Base-by-base conservation (phyloP, 2,113 vertebrate genomes). In the Corythornis madagascariensis region DNA sequence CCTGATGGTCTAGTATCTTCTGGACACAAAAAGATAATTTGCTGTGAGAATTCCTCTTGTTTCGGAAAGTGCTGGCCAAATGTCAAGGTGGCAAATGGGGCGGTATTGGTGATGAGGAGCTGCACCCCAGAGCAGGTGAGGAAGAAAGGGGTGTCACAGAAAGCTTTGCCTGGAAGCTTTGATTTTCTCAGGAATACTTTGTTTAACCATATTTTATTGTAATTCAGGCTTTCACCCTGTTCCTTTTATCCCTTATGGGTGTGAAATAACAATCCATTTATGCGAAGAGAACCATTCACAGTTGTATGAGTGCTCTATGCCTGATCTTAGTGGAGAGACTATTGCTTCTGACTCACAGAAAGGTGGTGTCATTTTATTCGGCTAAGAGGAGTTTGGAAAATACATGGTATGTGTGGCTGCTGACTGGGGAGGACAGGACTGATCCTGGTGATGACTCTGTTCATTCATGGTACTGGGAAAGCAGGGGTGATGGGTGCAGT, bases 101-200 rank as follows among this genome's bases (percentile, higher is more conserved):
- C 52, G 64, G 70, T 47, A 10, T 63, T 3, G 0, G 22, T 75
- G 55, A 35, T 70, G 67, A 66, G 31, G 33, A 59, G 13, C 42
- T 0, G 1, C 10, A 40, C 16, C 28, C 15, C 60, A 66, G 45
- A 73, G 45, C n/a, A 60, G 28, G 31, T 7, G 4, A 77, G 63
- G 53, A 85, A 40, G 56, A 59, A 64, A 18, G 29, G 18, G 89
- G 42, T 17, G 43, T 13, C 10, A 45, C 50, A 66, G 55, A 76
- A 76, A 73, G 47, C 66, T 74, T 75, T 63, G 31, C 24, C 56
- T 57, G 35, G 66, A 90, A 79, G 63, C 17, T 86, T 81, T 83
- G 76, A 31, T 89, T 85, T 56, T 57, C 31, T 83, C 7, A 1
- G 70, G 52, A 87, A 59, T 17, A 25, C 6, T 48, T 82, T 76